Evolutionary conservation across 2,797 vertebrate species (phyloP).

Genomic region (Myotis vivesi): DNA sequence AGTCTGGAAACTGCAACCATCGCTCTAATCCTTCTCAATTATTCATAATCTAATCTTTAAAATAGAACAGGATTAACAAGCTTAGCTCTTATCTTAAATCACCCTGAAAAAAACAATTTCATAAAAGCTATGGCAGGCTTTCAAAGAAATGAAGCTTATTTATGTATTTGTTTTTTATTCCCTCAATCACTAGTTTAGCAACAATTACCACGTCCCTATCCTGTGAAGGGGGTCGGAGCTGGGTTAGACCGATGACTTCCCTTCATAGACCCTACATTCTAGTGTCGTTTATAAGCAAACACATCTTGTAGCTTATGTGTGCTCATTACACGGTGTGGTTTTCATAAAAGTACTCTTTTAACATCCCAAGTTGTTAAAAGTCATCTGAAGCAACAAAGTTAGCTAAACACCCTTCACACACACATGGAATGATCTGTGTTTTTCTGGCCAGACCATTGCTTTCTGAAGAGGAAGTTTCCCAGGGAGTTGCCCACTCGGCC

Average conservation of each 20-base stretch:
- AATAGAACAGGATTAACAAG: neutral
- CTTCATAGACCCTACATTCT: neutral
- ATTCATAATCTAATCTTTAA: neutral
- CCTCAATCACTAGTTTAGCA: neutral
- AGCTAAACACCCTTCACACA: neutral
- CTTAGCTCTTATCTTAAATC: constrained; percentile 7
- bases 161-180: neutral
- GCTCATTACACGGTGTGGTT: neutral
- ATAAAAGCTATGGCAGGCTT: neutral
- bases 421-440: neutral
- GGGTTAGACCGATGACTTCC: neutral
- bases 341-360: neutral
- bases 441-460: neutral
- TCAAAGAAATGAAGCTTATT: constrained; percentile 4
- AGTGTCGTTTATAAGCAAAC: neutral
- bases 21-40: neutral
- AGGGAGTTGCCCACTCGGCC: neutral
- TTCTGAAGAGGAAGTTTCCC: neutral
- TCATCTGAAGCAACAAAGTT: neutral
- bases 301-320: neutral
- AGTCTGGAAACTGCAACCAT: neutral
- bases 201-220: neutral
- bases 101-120: neutral
- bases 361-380: constrained; percentile 11
- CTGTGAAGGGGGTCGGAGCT: neutral